phyloP scores from a whole-genome alignment of 23 tunicate genomes.

The Botrylloides violaceus region DNA sequence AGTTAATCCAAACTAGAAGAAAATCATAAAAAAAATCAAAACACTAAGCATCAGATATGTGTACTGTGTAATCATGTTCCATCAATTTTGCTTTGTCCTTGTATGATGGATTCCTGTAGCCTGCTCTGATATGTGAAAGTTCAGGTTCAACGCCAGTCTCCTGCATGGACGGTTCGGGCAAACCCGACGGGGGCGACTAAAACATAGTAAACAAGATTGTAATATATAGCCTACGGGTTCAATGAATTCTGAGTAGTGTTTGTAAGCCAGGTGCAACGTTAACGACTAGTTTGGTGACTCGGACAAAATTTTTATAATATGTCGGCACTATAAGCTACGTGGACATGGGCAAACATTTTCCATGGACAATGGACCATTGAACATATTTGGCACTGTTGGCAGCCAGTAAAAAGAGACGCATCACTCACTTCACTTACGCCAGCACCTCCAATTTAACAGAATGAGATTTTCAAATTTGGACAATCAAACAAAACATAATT shows the following conservation, averaged over 20 bases:
- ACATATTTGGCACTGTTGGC: too few species aligned
- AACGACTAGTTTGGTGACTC: too few species aligned
- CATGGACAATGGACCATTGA: too few species aligned
- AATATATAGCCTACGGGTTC: background rate
- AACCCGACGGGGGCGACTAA: conserved; percentile 2
- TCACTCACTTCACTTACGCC: too few species aligned
- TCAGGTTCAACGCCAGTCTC: conserved; percentile 14
- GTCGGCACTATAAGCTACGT: too few species aligned
- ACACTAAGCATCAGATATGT: conserved; percentile 1
- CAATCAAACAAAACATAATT: too few species aligned
- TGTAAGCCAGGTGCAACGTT: background rate
- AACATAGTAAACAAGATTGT: background rate
- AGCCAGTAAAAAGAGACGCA: too few species aligned
- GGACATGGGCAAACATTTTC: too few species aligned
- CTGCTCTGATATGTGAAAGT: conserved; percentile 28
- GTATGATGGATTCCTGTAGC: conserved; percentile 40
- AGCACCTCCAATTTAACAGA: too few species aligned
- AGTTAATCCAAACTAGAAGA: background rate
- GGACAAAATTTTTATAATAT: too few species aligned
- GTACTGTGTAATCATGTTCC: background rate
- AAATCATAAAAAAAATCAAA: background rate
- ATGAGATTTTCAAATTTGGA: too few species aligned
- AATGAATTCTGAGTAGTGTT: background rate
- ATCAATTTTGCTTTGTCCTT: conserved; percentile 10
- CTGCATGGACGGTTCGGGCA: background rate